Base-by-base conservation (phyloP, 2,113 vertebrate species). In the Laticauda colubrina region DNA sequence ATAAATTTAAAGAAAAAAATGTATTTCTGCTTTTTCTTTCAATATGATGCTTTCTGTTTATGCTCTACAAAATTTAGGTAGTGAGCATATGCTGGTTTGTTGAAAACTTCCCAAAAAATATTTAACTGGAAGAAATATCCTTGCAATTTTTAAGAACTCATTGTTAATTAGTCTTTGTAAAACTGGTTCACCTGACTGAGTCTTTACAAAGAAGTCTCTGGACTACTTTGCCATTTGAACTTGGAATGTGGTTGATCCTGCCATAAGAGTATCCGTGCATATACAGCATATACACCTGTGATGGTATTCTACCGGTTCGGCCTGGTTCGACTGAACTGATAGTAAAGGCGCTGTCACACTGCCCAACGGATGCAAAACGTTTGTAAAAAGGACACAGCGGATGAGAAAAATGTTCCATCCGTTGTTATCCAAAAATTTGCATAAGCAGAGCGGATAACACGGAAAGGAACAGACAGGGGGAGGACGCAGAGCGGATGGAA, bases 31-130 rank as follows among this genome's bases (percentile, higher is more conserved):
- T 3, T 8, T 81, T 20, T 39, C 15, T 39, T 39, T 20, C n/a
- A 75, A 39, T 81, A 39, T 81, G 69, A 81, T 81, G 15, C 34
- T 43, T 81, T 81, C 75, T 39, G 7, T 81, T 89, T 43, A 15
- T 45, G 53, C 89, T 57, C 86, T 93, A n/a, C 20, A 91, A 12
- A 34, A 69, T 23, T 29, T 34, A 24, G 4, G 29, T 21, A 87
- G 3, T 11, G 57, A 91, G 55, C 54, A 7, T 15, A 92, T 10
- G 86, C 10, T 88, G 3, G 7, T 93, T 18, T 24, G 2, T 69
- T 81, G 18, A 91, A 85, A 14, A 43, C 6, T 11, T 90, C 85
- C 88, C 23, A 92, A 95, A 81, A 14, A 53, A 90, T 90, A 53
- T 95, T 85, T 81, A 94, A 57, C 8, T 93, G 2, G 39, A 91